A percentile compares a stretch with the other conserved stretches of the same genome.
Evolutionary conservation across 2,888 invertebrate species (phyloP).

Genomic region (Stictocephala bisonia): DNA sequence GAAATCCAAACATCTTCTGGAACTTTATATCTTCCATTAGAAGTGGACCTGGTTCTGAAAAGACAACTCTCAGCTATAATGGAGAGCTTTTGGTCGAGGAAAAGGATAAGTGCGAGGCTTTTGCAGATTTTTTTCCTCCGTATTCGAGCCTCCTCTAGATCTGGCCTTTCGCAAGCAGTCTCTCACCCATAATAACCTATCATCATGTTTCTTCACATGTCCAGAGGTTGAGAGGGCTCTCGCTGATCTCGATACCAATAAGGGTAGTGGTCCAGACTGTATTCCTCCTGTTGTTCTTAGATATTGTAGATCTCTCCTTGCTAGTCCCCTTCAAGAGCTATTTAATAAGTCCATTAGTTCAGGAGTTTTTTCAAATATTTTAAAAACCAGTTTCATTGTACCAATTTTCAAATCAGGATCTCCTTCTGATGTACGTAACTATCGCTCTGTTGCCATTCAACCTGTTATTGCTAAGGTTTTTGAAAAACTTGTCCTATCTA

Average conservation of each 20-base stretch:
- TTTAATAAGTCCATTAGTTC: not conserved
- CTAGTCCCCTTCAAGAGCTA: not conserved
- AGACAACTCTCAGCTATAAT: not conserved
- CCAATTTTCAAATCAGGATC: not conserved
- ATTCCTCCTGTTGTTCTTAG: not conserved
- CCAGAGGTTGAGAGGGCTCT: not conserved
- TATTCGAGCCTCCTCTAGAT: not conserved
- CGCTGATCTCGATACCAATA: not conserved
- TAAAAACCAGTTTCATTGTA: not conserved
- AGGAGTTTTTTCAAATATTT: not conserved
- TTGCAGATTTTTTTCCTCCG: not conserved
- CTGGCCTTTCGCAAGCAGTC: not conserved
- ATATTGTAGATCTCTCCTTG: not conserved
- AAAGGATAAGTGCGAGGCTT: not conserved
- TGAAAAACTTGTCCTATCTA: not conserved
- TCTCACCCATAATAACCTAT: not conserved
- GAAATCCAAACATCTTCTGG: not conserved
- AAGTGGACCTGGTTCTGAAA: not conserved
- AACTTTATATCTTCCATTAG: not conserved
- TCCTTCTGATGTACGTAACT: not conserved
- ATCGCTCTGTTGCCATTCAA: not conserved
- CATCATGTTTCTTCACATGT: not conserved
- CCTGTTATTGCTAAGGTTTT: not conserved
- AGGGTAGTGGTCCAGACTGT: not conserved
- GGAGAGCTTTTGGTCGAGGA: not conserved